A percentile compares a stretch with the other conserved stretches of the same genome.
Conservation (phyloP, 2,888 invertebrate species). For the Fabriciana adippe region DNA sequence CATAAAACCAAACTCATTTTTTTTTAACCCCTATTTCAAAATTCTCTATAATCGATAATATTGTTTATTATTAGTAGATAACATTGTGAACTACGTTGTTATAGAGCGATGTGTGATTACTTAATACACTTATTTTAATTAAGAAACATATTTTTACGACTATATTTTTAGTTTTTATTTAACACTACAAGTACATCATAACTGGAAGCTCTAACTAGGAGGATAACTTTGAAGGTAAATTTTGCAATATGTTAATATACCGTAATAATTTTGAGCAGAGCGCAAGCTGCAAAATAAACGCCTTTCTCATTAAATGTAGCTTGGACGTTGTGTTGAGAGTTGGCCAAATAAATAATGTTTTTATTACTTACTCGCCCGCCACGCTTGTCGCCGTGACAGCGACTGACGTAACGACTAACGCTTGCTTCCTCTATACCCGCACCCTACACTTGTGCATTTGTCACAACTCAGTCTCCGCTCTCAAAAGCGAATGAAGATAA, state of each 20-base stretch:
- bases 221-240: not conserved
- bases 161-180: too few species aligned
- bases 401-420: conserved; percentile 14
- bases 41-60: too few species aligned
- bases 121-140: too few species aligned
- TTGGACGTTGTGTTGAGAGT: conserved; percentile 19
- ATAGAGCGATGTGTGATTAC: too few species aligned
- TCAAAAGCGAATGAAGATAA: conserved; percentile 17
- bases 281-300: conserved; percentile 14
- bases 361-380: conserved; percentile 21
- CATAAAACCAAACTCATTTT: too few species aligned
- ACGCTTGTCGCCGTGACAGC: conserved; percentile 19
- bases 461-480: conserved; percentile 20
- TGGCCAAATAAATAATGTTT: conserved; percentile 28
- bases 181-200: too few species aligned
- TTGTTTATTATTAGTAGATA: too few species aligned
- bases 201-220: too few species aligned
- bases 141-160: too few species aligned
- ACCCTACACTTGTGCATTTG: conserved; percentile 24
- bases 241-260: not conserved
- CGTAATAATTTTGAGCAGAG: not conserved
- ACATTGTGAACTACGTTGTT: too few species aligned
- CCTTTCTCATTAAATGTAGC: conserved; percentile 16
- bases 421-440: conserved; percentile 8
- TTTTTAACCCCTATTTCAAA: too few species aligned